Conservation (phyloP, 2,888 invertebrate species). For the Caenorhabditis panamensis region DNA sequence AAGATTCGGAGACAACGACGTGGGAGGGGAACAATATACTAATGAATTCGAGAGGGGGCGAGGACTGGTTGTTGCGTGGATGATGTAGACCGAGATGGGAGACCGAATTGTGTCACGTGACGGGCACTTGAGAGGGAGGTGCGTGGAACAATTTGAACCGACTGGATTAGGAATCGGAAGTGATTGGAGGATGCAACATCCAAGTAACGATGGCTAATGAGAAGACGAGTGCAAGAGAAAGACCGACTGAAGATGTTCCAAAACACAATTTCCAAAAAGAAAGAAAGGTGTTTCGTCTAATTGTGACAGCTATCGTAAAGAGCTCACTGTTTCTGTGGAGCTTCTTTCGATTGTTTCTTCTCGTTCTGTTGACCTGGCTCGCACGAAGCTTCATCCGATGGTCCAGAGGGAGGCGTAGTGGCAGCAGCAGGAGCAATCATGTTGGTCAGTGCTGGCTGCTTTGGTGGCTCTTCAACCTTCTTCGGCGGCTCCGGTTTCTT, state of each 20-base stretch:
- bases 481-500: conserved; percentile 13
- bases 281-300: too few species aligned
- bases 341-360: conserved; percentile 1
- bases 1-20: not conserved
- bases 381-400: not conserved
- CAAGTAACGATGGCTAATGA: too few species aligned
- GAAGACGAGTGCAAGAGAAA: too few species aligned
- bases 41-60: not conserved
- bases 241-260: too few species aligned
- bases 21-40: not conserved
- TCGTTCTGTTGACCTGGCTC: not conserved
- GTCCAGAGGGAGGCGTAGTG: not conserved
- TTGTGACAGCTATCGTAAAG: too few species aligned
- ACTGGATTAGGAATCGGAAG: not conserved
- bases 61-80: not conserved
- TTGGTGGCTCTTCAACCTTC: not conserved
- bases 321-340: too few species aligned
- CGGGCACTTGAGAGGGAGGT: not conserved
- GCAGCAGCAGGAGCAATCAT: not conserved
- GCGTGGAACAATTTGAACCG: not conserved
- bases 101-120: conserved; percentile 1
- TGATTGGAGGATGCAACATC: too few species aligned
- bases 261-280: too few species aligned
- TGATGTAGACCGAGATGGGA: not conserved
- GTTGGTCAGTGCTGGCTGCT: not conserved